These are phyloP conservation scores for Trichechus manatus DNA, from an alignment of 2,113 vertebrate genomes.

Conservation along the genomic window DNA sequence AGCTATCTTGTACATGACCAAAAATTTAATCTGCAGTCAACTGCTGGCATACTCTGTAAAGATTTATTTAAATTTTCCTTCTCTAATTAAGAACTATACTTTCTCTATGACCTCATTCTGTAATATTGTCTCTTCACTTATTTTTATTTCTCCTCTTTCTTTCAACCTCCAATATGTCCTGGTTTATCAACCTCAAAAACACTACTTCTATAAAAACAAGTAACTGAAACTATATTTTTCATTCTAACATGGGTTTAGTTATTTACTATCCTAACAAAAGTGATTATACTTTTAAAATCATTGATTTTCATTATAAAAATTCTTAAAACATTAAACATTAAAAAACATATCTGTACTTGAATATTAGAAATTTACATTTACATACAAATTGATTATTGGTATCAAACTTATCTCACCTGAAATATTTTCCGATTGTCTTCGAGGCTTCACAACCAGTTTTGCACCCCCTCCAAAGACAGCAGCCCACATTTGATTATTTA, in stretches of 20 bases:
- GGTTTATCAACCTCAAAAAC: conserved; percentile 40
- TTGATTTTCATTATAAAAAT: conserved; percentile 49
- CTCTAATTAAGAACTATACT: not conserved
- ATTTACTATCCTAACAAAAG: conserved; percentile 10
- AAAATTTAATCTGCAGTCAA: conserved; percentile 9
- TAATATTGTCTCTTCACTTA: not conserved
- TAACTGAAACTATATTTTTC: conserved; percentile 28
- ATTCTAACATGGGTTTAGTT: conserved; percentile 12
- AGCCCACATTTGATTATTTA: conserved; percentile 98
- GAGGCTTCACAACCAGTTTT: conserved; percentile 95
- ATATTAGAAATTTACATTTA: conserved; percentile 15
- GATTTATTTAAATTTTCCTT: conserved; percentile 8
- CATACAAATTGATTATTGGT: not conserved
- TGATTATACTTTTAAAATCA: not conserved
- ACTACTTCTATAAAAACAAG: conserved; percentile 3
- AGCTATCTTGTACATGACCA: not conserved
- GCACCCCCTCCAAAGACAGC: conserved; percentile 97
- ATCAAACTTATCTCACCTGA: conserved; percentile 90
- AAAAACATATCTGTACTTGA: not conserved
- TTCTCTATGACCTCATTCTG: not conserved
- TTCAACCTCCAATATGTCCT: conserved; percentile 52
- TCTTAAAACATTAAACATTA: conserved; percentile 33
- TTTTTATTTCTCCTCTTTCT: conserved; percentile 7
- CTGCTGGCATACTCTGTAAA: not conserved
- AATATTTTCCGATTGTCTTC: conserved; percentile 92